Base-by-base conservation (phyloP, 1,140 invertebrate genomes). In the Zaprionus nigranus region DNA sequence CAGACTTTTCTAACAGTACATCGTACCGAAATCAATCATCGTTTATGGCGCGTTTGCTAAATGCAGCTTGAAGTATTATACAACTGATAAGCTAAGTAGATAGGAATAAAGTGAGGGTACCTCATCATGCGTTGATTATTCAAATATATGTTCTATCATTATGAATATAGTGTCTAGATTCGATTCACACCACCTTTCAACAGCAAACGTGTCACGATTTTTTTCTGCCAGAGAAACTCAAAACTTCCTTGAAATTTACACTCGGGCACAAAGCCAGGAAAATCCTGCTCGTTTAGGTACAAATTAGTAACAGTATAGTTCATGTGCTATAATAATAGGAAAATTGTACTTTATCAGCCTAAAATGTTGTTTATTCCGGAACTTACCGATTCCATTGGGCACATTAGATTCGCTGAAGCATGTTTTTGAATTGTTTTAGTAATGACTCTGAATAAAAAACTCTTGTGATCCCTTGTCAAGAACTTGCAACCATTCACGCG, bases 341-440 rank as follows among this genome's bases (percentile, higher is more conserved):
- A 54, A 24, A 28, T 24, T 22, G 0, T n/a, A 49, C 4, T 13
- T 13, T 22, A 26, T 53, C 9, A n/a, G 13, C 12, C 24, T 15
- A 22, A 7, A 28, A 54, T 12, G 3, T 24, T n/a, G 7, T 9
- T 43, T n/a, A n/a, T 26, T 30, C 6, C 20, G 20, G 3, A 24
- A 28, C 26, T 56, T 56, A 56, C 53, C 53, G 22, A 12, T 15
- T 56, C 13, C n/a, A 56, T 5, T 24, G 53, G 53, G 30, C 53
- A 56, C 24, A 26, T 15, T n/a, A 56, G 15, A 56, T 26, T 30
- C 13, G 53, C 46, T 9, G 46, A 51, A 12, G 20, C 22, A 51
- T 51, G 20, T 13, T 11, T 51, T 5, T 22, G 20, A 9, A 51
- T 51, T 12, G 46, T 51, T 51, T 51, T 51, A 3, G 20, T 13